Percentiles rank a stretch among this genome's conserved stretches.
Evolutionary conservation across 2,888 invertebrate genomes (phyloP).

Genomic region (Clanis bilineata): DNA sequence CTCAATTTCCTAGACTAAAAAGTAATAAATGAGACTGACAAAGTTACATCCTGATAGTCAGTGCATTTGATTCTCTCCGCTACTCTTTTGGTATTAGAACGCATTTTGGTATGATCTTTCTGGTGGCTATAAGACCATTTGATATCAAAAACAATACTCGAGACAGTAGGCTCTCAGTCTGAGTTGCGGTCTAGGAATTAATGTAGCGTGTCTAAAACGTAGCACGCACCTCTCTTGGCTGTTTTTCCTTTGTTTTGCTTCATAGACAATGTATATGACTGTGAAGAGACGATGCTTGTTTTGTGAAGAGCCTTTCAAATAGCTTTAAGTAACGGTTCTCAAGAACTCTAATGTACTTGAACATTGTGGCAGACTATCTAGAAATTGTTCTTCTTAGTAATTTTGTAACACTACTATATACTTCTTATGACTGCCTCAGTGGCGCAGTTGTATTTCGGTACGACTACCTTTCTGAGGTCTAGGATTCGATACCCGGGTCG

Average conservation of each 20-base stretch:
- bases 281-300: constrained; percentile 35
- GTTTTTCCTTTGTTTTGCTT: constrained; percentile 55
- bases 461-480: no score
- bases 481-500: no score
- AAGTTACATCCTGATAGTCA: constrained; percentile 33
- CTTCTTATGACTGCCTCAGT: background rate
- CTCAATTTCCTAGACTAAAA: constrained; percentile 50
- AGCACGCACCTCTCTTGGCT: constrained; percentile 58
- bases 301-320: constrained; percentile 19
- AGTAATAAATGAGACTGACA: constrained; percentile 46
- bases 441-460: no score
- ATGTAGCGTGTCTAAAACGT: constrained; percentile 70
- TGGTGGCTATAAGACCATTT: constrained; percentile 18
- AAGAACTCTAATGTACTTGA: background rate
- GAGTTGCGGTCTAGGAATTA: constrained; percentile 71
- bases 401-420: background rate
- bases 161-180: constrained; percentile 16
- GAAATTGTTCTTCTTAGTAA: background rate
- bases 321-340: constrained; percentile 26
- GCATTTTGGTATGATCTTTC: constrained; percentile 1
- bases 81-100: background rate
- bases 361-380: background rate
- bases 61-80: background rate
- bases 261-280: constrained; percentile 37
- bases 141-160: constrained; percentile 13